Evolutionary conservation across 92 coral and sea anemone genomes (phyloP).

Genomic region (Siderastrea radians): DNA sequence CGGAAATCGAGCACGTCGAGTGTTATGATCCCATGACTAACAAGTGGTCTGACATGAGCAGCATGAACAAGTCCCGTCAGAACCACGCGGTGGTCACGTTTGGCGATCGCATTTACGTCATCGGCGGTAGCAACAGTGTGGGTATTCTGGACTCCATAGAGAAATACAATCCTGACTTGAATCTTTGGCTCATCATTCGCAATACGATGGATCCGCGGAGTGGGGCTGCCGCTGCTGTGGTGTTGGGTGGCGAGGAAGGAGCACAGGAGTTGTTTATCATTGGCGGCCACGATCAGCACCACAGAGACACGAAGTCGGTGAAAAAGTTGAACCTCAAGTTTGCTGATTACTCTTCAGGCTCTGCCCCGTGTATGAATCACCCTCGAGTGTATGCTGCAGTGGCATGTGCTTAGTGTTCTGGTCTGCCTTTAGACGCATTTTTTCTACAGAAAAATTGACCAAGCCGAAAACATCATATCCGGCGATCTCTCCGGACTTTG

Average conservation of each 20-base stretch:
- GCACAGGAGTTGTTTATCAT: slow-evolving; percentile 92
- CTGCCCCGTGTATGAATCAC: slow-evolving; percentile 76
- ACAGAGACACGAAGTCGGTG: slow-evolving; percentile 82
- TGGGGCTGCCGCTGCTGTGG: slow-evolving; percentile 87
- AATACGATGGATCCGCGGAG: slow-evolving; percentile 96
- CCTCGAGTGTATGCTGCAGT: slow-evolving; percentile 84
- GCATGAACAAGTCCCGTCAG: slow-evolving; percentile 96
- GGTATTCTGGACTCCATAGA: slow-evolving; percentile 97
- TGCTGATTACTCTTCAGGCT: slow-evolving; percentile 89
- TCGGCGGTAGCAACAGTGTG: slow-evolving; percentile 91
- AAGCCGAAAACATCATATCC: too few relatives aligned
- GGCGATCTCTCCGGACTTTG: too few relatives aligned
- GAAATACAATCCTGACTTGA: slow-evolving; percentile 93
- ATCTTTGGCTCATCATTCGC: slow-evolving; percentile 96
- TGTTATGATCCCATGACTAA: slow-evolving; percentile 94
- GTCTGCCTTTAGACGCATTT: neutral
- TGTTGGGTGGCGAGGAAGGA: slow-evolving; percentile 81
- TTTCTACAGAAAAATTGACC: too few relatives aligned
- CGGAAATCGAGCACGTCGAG: slow-evolving; percentile 98
- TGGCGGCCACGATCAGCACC: slow-evolving; percentile 94
- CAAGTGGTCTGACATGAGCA: slow-evolving; percentile 95
- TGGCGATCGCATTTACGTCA: slow-evolving; percentile 89
- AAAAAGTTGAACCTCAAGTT: slow-evolving; percentile 88
- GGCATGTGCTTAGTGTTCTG: slow-evolving; percentile 70
- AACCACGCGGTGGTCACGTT: slow-evolving; percentile 91